Percentiles rank a stretch among this genome's conserved stretches.
Evolutionary conservation across 2,113 vertebrate species (phyloP).

Genomic region (Apteryx owenii): DNA sequence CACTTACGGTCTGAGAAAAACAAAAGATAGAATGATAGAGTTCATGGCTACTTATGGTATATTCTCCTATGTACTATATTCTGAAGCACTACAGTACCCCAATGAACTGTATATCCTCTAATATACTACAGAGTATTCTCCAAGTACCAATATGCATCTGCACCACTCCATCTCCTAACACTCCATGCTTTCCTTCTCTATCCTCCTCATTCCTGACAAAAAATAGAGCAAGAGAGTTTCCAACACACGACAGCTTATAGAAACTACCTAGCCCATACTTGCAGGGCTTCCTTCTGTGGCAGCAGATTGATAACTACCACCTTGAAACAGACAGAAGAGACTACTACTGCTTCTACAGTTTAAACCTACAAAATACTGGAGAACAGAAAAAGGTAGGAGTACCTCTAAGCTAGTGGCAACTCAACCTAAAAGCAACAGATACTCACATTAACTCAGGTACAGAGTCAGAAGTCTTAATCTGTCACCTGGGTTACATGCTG

Average conservation of each 20-base stretch:
- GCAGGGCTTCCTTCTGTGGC: neutral
- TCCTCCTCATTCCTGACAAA: slow-evolving; percentile 32
- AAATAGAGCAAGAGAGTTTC: slow-evolving; percentile 23
- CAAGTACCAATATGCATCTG: neutral
- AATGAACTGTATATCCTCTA: neutral
- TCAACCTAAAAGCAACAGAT: neutral
- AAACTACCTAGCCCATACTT: slow-evolving; percentile 23
- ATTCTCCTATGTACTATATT: neutral
- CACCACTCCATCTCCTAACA: slow-evolving; percentile 30
- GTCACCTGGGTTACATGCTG: neutral
- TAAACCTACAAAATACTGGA: neutral
- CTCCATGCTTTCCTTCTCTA: slow-evolving; percentile 32
- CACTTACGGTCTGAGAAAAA: neutral
- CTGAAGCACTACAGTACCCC: neutral
- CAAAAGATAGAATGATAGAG: neutral
- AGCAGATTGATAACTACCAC: neutral
- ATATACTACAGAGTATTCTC: slow-evolving; percentile 8
- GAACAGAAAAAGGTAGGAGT: neutral
- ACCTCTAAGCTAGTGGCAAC: neutral
- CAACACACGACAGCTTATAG: slow-evolving; percentile 30
- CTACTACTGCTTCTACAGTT: neutral
- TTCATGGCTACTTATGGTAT: neutral
- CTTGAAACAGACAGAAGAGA: neutral
- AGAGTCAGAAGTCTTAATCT: neutral
- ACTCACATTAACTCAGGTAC: neutral